A percentile compares a stretch with the other conserved stretches of the same genome.
Evolutionary conservation across 23 tunicate genomes (phyloP).

Genomic region (Trididemnum nubilum): DNA sequence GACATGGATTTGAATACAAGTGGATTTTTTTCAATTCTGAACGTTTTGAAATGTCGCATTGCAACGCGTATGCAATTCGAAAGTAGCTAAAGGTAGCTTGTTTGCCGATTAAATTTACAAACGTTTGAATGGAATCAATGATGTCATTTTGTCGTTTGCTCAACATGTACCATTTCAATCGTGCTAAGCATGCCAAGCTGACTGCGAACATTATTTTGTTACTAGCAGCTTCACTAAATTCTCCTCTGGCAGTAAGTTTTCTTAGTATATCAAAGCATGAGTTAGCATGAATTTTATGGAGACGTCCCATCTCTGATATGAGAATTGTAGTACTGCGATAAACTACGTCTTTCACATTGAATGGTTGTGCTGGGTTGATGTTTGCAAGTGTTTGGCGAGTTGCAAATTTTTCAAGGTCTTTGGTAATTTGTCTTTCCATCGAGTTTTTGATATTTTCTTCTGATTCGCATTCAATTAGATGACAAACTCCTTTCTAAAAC

Average conservation of each 20-base stretch:
- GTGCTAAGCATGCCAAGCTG: background rate
- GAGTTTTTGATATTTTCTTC: background rate
- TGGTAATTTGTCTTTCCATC: background rate
- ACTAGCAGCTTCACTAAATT: background rate
- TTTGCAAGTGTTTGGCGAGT: background rate
- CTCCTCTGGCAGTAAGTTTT: background rate
- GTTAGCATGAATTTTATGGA: background rate
- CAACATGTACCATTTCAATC: background rate
- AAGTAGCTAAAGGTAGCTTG: background rate
- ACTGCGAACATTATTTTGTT: background rate
- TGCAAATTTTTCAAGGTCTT: too few species aligned
- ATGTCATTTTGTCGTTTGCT: background rate
- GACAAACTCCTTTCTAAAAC: background rate
- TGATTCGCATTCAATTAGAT: background rate
- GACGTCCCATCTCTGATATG: background rate
- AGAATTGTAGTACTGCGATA: too few species aligned
- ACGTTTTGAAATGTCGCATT: too few species aligned
- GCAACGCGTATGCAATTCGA: background rate
- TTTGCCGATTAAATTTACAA: background rate
- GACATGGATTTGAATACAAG: background rate
- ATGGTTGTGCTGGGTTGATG: background rate
- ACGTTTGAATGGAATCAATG: background rate
- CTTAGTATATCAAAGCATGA: background rate
- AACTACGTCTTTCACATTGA: background rate
- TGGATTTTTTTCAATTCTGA: background rate